Conservation (phyloP, 2,888 invertebrate species). For the Microctonus hyperodae region DNA sequence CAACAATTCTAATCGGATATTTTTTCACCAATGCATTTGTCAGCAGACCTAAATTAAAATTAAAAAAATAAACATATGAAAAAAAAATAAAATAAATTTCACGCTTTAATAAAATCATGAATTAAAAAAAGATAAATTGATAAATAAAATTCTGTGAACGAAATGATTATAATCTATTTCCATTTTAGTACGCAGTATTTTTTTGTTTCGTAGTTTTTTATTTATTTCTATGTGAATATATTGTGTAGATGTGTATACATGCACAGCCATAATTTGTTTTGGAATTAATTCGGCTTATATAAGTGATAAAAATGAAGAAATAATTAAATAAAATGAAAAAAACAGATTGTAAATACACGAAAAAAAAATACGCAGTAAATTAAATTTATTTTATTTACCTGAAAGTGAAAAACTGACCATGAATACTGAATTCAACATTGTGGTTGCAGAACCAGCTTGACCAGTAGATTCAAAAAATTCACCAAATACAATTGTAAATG, state of each 20-base stretch:
- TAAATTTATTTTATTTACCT: slow-evolving; percentile 64
- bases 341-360: not conserved
- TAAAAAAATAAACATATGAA: not conserved
- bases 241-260: not conserved
- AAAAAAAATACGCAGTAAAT: not conserved
- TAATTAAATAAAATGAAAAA: not conserved
- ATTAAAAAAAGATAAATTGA: not conserved
- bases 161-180: not conserved
- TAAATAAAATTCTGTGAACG: not conserved
- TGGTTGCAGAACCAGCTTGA: slow-evolving; percentile 74
- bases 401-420: slow-evolving; percentile 71
- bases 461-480: slow-evolving; percentile 73
- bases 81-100: not conserved
- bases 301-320: slow-evolving; percentile 1
- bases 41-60: slow-evolving; percentile 68
- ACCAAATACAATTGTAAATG: slow-evolving; percentile 76
- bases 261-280: slow-evolving; percentile 5
- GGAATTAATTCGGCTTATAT: not conserved
- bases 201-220: too few relatives aligned
- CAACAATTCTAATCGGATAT: slow-evolving; percentile 73
- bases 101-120: too few relatives aligned
- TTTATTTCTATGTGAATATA: not conserved
- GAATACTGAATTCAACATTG: slow-evolving; percentile 75
- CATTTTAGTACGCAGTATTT: not conserved
- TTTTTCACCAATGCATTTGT: slow-evolving; percentile 73